Evolutionary conservation across 2,113 vertebrate species (phyloP).

Genomic region (Pelecanus crispus): DNA sequence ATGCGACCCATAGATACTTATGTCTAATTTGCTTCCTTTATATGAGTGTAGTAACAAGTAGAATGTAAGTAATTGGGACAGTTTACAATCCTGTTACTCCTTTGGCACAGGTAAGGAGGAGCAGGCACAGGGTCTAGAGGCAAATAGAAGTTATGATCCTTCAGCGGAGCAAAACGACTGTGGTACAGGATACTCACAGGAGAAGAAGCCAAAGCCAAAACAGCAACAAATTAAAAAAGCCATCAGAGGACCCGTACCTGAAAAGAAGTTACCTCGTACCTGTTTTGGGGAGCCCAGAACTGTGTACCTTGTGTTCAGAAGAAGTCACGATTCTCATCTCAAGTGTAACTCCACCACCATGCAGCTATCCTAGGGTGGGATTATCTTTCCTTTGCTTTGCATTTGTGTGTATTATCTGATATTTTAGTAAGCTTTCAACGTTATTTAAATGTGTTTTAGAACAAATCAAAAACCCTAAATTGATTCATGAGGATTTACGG

Average conservation of each 20-base stretch:
- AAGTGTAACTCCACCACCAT: not conserved
- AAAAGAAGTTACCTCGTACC: not conserved
- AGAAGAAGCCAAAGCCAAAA: not conserved
- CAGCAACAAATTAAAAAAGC: not conserved
- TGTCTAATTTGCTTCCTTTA: not conserved
- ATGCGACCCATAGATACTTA: not conserved
- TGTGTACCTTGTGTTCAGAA: fast-evolving
- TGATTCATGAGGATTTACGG: constrained; percentile 68
- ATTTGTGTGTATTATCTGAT: not conserved
- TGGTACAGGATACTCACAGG: not conserved
- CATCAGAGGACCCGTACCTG: not conserved
- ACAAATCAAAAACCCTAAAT: constrained; percentile 68
- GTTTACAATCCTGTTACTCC: not conserved
- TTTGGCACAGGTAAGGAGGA: not conserved
- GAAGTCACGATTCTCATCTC: not conserved
- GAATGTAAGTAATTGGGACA: not conserved
- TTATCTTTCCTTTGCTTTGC: not conserved
- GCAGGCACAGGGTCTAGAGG: not conserved
- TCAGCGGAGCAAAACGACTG: not conserved
- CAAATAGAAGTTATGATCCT: not conserved
- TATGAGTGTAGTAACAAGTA: not conserved
- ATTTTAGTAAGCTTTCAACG: constrained; percentile 55
- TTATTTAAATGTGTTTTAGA: constrained; percentile 69
- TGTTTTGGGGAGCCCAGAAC: not conserved
- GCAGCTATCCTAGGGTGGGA: not conserved